Base-by-base conservation (phyloP, 2,888 invertebrate species). In the Notocelia uddmanniana region DNA sequence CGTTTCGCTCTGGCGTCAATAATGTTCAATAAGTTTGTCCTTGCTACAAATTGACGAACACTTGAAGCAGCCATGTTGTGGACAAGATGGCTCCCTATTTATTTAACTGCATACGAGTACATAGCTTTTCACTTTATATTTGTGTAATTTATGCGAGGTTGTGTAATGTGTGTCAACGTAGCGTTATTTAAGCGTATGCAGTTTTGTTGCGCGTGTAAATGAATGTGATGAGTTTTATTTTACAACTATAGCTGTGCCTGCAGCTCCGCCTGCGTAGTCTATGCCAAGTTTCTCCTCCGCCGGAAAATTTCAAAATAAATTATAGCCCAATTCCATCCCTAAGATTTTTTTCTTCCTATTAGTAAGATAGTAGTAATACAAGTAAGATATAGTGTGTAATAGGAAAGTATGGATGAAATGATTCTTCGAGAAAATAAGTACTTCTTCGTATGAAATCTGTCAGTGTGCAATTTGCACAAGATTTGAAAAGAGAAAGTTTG, bases 41-140 rank as follows among this genome's bases (percentile, higher is more conserved):
- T 74, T 74, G 74, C 71, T 69, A 73, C 57, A 26, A 68, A 73
- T 59, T 64, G 74, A 57, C 48, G 73, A 66, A 34, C 57, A 54
- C 41, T 52, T 59, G 10, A 13, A 15, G 5, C 23, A 23, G 41
- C 41, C 41, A 23, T 73, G 60, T 68, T 71, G 62, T 62, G 60
- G 69, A 64, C 71, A 59, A 69, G 69, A 69, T 67, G 73, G 66
- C 69, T 69, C 57, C 67, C 57, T 58, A 37, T 67, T 67, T 62
- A 41, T 70, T 70, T 62, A 70, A 68, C 66, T 62, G 66, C 48
- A 55, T n/a, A n/a, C n/a, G n/a, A n/a, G n/a, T n/a, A n/a, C n/a
- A n/a, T 52, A 50, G 58, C 63, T 63, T 19, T 58, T 64, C 15
- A 41, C 66, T 70, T 52, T 70, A 64, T 66, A 64, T 66, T 59